A percentile compares a stretch with the other conserved stretches of the same genome.
Conservation (phyloP, 2,888 invertebrate genomes). For the Drosophila incognita region DNA sequence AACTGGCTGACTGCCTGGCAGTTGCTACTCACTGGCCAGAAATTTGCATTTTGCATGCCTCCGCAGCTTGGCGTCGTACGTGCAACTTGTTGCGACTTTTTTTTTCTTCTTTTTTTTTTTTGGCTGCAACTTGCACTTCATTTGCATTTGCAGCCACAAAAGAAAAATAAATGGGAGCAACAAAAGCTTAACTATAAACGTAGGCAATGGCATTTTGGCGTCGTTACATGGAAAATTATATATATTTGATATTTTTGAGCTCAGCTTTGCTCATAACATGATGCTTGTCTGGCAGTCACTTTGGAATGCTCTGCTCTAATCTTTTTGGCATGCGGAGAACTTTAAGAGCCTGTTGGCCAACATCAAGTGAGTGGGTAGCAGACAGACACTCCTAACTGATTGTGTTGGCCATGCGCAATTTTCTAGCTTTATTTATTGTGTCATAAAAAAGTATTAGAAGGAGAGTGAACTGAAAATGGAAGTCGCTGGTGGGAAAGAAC, state of each 20-base stretch:
- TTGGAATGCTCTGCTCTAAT: constrained; percentile 40
- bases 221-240: constrained; percentile 43
- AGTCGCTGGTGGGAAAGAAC: constrained; percentile 6
- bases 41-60: constrained; percentile 61
- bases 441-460: constrained; percentile 28
- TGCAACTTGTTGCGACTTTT: constrained; percentile 71
- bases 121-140: constrained; percentile 66
- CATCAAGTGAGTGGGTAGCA: constrained; percentile 30
- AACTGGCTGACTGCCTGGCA: constrained; percentile 40
- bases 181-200: constrained; percentile 51
- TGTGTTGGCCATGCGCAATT: constrained; percentile 9
- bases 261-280: constrained; percentile 47
- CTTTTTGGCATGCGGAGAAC: constrained; percentile 32
- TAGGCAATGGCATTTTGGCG: constrained; percentile 52
- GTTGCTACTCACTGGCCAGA: constrained; percentile 48
- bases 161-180: constrained; percentile 13
- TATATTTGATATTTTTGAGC: constrained; percentile 20
- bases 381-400: constrained; percentile 37
- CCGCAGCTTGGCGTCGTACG: constrained; percentile 52
- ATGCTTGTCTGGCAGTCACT: constrained; percentile 46
- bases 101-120: constrained; percentile 23
- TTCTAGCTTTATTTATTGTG: constrained; percentile 17
- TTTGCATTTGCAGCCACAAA: constrained; percentile 71
- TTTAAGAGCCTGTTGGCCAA: constrained; percentile 12
- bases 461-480: background rate